Percentiles rank a stretch among this genome's conserved stretches.
These are phyloP conservation scores for Meiosimyza platycephala DNA, from an alignment of 2,888 invertebrate genomes.

Conservation along the genomic window DNA sequence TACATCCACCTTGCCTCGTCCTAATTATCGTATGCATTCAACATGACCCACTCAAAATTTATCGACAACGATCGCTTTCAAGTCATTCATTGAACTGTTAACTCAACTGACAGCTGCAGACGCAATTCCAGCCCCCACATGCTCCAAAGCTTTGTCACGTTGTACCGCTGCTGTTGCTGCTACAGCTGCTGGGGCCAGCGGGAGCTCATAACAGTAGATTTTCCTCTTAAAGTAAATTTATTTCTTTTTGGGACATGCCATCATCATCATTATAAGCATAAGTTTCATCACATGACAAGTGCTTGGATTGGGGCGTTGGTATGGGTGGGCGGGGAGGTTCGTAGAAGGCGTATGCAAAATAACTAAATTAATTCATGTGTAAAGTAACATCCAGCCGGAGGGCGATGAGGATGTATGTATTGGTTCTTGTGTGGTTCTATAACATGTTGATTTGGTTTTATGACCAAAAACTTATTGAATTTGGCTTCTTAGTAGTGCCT, in stretches of 20 bases:
- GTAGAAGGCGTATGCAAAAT: neutral
- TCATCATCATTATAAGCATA: neutral
- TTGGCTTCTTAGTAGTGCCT: too few species aligned
- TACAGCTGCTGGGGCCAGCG: neutral
- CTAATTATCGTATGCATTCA: neutral
- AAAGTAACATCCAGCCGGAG: conserved; percentile 8
- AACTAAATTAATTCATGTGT: conserved; percentile 19
- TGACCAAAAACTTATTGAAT: too few species aligned
- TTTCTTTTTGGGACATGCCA: conserved; percentile 7
- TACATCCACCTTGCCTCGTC: too few species aligned
- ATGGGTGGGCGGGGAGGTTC: neutral
- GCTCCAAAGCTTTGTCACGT: conserved; percentile 13
- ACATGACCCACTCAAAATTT: neutral
- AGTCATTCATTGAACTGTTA: conserved; percentile 31
- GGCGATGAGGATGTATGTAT: neutral
- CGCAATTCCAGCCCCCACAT: neutral
- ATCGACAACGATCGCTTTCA: conserved; percentile 19
- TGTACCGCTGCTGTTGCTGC: neutral
- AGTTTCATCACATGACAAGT: too few species aligned
- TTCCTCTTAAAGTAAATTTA: conserved; percentile 1
- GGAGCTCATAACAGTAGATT: neutral
- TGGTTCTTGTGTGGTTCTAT: neutral
- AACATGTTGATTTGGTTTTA: neutral
- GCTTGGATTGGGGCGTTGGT: neutral
- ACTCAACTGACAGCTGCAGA: conserved; percentile 23